Conservation (phyloP, 1,140 invertebrate species). For the Vollenhovia emeryi region DNA sequence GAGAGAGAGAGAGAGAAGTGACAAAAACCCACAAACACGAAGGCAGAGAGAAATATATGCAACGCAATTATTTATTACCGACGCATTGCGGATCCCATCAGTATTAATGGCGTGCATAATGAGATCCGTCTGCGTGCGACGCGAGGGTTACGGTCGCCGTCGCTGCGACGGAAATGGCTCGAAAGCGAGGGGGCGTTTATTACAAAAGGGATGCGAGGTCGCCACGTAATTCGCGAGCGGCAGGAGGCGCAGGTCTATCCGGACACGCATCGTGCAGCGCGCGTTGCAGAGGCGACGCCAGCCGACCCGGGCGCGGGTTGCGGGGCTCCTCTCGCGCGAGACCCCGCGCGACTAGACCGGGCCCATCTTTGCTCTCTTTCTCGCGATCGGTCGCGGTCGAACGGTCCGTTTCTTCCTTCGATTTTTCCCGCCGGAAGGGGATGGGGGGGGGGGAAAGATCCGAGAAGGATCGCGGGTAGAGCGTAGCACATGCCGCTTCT, state of each 20-base stretch:
- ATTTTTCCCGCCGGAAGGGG: neutral
- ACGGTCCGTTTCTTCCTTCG: constrained; percentile 5
- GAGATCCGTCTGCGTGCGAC: neutral
- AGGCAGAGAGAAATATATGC: neutral
- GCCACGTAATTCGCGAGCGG: neutral
- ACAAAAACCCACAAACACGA: neutral
- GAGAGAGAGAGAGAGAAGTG: too few relatives aligned
- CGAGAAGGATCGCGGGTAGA: neutral
- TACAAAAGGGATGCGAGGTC: constrained; percentile 4
- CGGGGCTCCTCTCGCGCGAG: neutral
- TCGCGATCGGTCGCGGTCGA: neutral
- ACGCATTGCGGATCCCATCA: neutral
- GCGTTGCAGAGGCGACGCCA: constrained; percentile 3
- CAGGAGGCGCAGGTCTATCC: neutral
- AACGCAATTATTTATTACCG: constrained; percentile 19
- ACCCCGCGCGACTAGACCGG: neutral
- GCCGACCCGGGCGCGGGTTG: neutral
- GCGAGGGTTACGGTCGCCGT: neutral
- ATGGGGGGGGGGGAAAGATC: too few relatives aligned
- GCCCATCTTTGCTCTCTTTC: neutral
- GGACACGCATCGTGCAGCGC: constrained; percentile 1
- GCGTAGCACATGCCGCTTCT: constrained; percentile 6
- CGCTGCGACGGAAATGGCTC: constrained; percentile 33
- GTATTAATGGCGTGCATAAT: constrained; percentile 24
- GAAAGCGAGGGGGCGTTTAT: constrained; percentile 19